Percentiles rank a stretch among this genome's conserved stretches.
Evolutionary conservation across 2,888 invertebrate genomes (phyloP).

Genomic region (Polydrusus cervinus): DNA sequence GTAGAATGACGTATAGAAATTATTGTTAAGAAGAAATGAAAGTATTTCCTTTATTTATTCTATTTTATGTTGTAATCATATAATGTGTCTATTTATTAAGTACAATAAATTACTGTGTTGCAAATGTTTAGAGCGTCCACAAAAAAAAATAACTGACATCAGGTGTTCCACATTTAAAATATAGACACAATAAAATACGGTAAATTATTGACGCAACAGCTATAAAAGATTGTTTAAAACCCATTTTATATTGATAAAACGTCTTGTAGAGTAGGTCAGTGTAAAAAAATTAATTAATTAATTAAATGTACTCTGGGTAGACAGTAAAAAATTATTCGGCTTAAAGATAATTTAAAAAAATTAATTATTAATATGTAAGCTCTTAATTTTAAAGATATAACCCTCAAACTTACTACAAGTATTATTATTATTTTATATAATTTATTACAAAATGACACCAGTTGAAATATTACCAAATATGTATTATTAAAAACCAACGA

Average conservation of each 20-base stretch:
- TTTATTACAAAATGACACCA: too few species aligned
- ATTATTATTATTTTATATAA: too few species aligned
- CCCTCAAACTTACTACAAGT: too few species aligned
- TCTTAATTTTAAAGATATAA: too few species aligned
- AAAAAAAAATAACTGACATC: constrained; percentile 45
- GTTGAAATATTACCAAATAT: too few species aligned
- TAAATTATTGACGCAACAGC: constrained; percentile 46
- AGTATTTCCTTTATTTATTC: constrained; percentile 60
- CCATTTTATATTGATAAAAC: constrained; percentile 25
- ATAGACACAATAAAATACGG: constrained; percentile 50
- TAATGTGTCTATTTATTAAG: constrained; percentile 50
- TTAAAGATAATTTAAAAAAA: not conserved
- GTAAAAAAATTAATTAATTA: constrained; percentile 29
- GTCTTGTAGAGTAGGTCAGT: constrained; percentile 35
- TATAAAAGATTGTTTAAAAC: constrained; percentile 38
- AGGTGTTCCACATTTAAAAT: constrained; percentile 52
- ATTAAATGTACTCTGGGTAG: not conserved
- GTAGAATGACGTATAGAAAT: constrained; percentile 57
- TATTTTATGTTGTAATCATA: constrained; percentile 51
- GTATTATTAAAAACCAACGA: too few species aligned
- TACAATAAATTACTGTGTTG: constrained; percentile 47
- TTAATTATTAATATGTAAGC: not conserved
- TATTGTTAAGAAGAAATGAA: constrained; percentile 58
- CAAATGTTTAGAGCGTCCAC: constrained; percentile 47
- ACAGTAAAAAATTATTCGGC: constrained; percentile 10